A percentile compares a stretch with the other conserved stretches of the same genome.
Evolutionary conservation across 2,888 invertebrate genomes (phyloP).

Genomic region (Caenorhabditis wallacei): DNA sequence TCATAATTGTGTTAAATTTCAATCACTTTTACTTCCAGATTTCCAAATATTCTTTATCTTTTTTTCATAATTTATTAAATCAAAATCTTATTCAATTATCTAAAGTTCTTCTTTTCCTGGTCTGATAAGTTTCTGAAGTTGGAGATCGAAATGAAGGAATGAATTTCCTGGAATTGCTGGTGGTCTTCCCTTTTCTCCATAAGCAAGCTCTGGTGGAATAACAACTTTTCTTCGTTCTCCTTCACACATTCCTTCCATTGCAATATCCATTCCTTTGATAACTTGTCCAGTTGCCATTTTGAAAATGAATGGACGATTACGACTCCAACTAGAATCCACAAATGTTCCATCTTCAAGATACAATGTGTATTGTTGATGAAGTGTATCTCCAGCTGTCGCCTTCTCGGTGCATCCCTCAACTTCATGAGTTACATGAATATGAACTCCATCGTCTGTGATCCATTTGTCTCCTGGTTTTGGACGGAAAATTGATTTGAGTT

Average conservation of each 20-base stretch:
- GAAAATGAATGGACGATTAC: slow-evolving; percentile 81
- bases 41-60: background rate
- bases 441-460: slow-evolving; percentile 81
- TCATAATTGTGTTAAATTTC: background rate
- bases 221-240: slow-evolving; percentile 80
- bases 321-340: slow-evolving; percentile 79
- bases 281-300: slow-evolving; percentile 77
- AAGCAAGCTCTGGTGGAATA: slow-evolving; percentile 81
- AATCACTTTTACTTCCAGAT: background rate
- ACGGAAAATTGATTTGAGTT: slow-evolving; percentile 82
- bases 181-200: slow-evolving; percentile 80
- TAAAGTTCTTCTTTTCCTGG: slow-evolving; percentile 75
- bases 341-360: slow-evolving; percentile 81
- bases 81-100: background rate
- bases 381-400: slow-evolving; percentile 77
- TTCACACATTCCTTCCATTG: slow-evolving; percentile 82
- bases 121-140: slow-evolving; percentile 78
- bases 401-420: slow-evolving; percentile 77
- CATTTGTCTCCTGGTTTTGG: slow-evolving; percentile 82
- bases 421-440: slow-evolving; percentile 79
- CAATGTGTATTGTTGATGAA: slow-evolving; percentile 82
- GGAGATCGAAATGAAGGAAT: slow-evolving; percentile 81
- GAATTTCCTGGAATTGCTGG: slow-evolving; percentile 80
- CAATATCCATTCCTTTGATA: slow-evolving; percentile 80
- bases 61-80: slow-evolving; percentile 1